These are phyloP conservation scores for Neostethus bicornis DNA, from an alignment of 2,797 vertebrate species.

Conservation along the genomic window DNA sequence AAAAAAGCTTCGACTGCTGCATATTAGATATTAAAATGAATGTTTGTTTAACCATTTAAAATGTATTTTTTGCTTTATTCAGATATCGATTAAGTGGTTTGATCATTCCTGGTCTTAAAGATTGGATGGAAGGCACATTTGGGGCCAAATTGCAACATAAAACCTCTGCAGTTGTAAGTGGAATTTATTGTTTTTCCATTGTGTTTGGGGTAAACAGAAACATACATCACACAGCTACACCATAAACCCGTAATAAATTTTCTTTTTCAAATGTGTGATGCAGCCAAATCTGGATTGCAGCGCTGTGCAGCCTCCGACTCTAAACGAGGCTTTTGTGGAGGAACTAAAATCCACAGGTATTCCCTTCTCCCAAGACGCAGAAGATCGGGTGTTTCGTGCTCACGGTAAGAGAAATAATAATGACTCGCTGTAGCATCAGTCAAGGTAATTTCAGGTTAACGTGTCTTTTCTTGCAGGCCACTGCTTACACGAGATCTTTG, in stretches of 20 bases:
- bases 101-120: constrained; percentile 90
- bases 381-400: constrained; percentile 92
- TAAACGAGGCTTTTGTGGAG: constrained; percentile 91
- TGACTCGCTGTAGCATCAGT: neutral
- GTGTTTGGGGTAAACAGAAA: constrained; percentile 17
- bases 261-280: constrained; percentile 18
- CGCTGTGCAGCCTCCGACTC: constrained; percentile 83
- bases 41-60: too few relatives aligned
- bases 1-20: too few relatives aligned
- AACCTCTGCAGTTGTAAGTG: constrained; percentile 89
- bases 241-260: constrained; percentile 24
- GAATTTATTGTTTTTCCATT: constrained; percentile 13
- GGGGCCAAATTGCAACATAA: constrained; percentile 91
- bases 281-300: constrained; percentile 87
- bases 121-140: constrained; percentile 93
- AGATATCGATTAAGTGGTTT: constrained; percentile 96
- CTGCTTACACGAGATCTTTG: constrained; percentile 96
- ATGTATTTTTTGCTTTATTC: constrained; percentile 47
- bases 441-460: constrained; percentile 2
- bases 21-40: too few relatives aligned
- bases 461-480: constrained; percentile 83
- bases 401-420: constrained; percentile 84
- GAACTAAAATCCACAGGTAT: constrained; percentile 89
- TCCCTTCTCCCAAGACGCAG: constrained; percentile 89
- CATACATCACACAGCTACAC: constrained; percentile 1